A percentile compares a stretch with the other conserved stretches of the same genome.
phyloP scores from a whole-genome alignment of 2,113 vertebrate genomes.

The Struthio camelus region DNA sequence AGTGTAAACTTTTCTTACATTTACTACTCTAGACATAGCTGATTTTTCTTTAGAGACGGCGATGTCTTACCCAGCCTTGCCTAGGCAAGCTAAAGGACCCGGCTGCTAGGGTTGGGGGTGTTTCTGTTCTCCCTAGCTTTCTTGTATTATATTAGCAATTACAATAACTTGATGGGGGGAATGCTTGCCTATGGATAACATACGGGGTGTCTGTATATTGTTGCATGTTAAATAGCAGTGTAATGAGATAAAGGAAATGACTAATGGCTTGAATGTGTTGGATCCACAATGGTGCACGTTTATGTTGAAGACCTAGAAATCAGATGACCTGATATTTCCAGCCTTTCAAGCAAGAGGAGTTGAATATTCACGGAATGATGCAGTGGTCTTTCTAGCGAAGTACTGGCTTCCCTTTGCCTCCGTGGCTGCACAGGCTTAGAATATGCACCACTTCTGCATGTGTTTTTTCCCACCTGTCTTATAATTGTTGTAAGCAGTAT shows the following conservation, averaged over 20 bases:
- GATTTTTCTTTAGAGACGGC: not conserved
- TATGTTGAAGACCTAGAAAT: not conserved
- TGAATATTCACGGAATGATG: slow-evolving; percentile 32
- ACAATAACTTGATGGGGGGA: not conserved
- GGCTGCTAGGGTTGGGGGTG: not conserved
- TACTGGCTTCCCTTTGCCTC: not conserved
- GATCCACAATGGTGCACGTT: not conserved
- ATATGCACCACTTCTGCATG: not conserved
- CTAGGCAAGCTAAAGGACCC: not conserved
- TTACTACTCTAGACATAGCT: not conserved
- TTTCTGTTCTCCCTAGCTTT: not conserved
- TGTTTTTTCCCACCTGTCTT: not conserved
- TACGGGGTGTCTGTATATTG: not conserved
- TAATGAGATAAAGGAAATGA: fast-evolving
- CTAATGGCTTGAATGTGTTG: not conserved
- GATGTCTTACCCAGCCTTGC: not conserved
- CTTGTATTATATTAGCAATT: not conserved
- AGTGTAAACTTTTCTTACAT: not conserved
- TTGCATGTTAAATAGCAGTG: not conserved
- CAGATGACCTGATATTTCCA: not conserved
- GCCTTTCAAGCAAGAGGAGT: slow-evolving; percentile 59
- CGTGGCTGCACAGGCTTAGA: not conserved
- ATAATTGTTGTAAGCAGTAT: not conserved
- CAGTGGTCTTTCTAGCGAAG: not conserved
- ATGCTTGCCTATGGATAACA: not conserved